phyloP scores from a whole-genome alignment of 2,113 vertebrate genomes.

The Zosterops pallidus region DNA sequence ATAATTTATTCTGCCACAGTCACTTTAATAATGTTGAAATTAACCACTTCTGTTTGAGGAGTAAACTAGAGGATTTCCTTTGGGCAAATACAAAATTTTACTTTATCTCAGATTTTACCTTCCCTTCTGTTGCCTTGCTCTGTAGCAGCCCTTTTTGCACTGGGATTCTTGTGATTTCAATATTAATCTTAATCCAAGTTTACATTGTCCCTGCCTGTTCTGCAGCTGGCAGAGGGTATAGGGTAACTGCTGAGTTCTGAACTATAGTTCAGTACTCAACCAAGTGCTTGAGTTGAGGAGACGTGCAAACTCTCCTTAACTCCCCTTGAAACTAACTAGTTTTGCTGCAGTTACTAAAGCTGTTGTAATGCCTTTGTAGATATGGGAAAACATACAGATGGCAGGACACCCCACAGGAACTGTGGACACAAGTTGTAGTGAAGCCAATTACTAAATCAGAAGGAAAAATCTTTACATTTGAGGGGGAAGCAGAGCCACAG shows the following conservation, averaged over 20 bases:
- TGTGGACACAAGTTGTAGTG: background rate
- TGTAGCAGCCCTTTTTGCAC: background rate
- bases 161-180: background rate
- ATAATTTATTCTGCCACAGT: background rate
- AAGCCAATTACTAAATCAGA: background rate
- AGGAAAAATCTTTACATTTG: background rate
- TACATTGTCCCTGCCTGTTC: background rate
- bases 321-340: background rate
- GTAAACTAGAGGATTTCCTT: background rate
- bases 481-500: accelerated
- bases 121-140: background rate
- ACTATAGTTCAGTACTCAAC: accelerated
- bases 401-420: accelerated
- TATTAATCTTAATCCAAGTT: background rate
- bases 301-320: background rate
- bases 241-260: background rate
- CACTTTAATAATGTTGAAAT: background rate
- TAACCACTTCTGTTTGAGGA: background rate
- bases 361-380: background rate
- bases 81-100: background rate
- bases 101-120: background rate
- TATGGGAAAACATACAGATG: background rate
- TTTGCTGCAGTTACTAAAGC: background rate
- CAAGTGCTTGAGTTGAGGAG: background rate
- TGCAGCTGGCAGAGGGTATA: background rate